Evolutionary conservation across 2,113 vertebrate species (phyloP).

Genomic region (Phylloscopus whistleri): DNA sequence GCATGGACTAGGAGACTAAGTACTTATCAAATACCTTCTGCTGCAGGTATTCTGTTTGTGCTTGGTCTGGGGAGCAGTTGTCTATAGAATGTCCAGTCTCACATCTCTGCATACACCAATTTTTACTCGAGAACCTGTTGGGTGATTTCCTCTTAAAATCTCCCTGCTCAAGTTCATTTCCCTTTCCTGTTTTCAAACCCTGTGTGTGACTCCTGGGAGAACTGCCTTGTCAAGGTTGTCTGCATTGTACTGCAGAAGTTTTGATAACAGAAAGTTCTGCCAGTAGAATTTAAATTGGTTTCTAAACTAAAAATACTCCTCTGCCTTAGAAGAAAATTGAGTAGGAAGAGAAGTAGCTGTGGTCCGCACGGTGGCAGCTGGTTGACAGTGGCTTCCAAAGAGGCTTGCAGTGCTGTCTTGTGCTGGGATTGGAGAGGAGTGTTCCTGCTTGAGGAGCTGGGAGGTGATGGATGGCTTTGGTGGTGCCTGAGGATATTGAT

Average conservation of each 20-base stretch:
- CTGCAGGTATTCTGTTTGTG: not conserved
- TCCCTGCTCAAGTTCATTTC: not conserved
- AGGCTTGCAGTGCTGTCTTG: not conserved
- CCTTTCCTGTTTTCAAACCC: constrained; percentile 14
- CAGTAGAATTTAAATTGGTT: not conserved
- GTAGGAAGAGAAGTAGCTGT: not conserved
- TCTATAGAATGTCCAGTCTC: not conserved
- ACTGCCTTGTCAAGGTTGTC: constrained; percentile 14
- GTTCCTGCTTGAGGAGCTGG: not conserved
- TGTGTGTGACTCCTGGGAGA: not conserved
- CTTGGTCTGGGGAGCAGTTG: not conserved
- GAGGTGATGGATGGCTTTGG: not conserved
- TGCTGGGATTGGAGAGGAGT: not conserved
- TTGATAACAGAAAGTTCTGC: not conserved
- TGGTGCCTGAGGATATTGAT: not conserved
- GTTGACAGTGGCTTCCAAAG: not conserved
- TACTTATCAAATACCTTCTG: not conserved
- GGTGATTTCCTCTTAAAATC: not conserved
- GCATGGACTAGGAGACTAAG: not conserved
- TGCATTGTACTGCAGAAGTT: not conserved
- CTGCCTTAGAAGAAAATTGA: not conserved
- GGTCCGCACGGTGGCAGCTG: not conserved
- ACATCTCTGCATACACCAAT: not conserved
- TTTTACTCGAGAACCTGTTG: not conserved
- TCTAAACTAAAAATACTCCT: not conserved